A percentile compares a stretch with the other conserved stretches of the same genome.
phyloP scores from a whole-genome alignment of 2,888 invertebrate species.

The Morpho deidamia region DNA sequence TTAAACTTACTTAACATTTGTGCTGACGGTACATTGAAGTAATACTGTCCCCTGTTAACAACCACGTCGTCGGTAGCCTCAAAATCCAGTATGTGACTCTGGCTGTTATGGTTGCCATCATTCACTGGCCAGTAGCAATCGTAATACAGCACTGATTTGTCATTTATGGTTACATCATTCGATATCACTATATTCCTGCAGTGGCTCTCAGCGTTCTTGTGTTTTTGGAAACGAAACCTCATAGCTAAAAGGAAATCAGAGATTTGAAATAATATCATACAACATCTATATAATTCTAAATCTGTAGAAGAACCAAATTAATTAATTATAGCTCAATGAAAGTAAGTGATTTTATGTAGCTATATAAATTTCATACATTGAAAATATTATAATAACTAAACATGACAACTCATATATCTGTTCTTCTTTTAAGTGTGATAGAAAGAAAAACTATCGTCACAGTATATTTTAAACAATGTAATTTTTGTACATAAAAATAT shows the following conservation, averaged over 20 bases:
- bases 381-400: no score
- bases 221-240: constrained; percentile 60
- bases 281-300: no score
- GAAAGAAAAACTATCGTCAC: no score
- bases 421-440: no score
- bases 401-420: no score
- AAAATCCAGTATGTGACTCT: constrained; percentile 60
- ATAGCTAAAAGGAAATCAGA: constrained; percentile 43
- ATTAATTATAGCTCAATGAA: background rate
- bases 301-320: background rate
- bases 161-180: constrained; percentile 53
- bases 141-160: constrained; percentile 62
- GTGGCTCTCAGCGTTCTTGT: constrained; percentile 44
- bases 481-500: no score
- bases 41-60: constrained; percentile 58
- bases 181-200: constrained; percentile 62
- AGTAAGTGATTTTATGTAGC: no score
- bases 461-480: no score
- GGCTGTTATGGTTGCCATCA: constrained; percentile 45
- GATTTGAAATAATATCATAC: no score
- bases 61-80: constrained; percentile 56
- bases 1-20: constrained; percentile 66
- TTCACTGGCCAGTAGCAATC: constrained; percentile 64
- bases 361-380: no score
- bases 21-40: constrained; percentile 62